These are phyloP conservation scores for Spheniscus humboldti DNA, from an alignment of 2,797 vertebrate genomes.

Conservation along the genomic window DNA sequence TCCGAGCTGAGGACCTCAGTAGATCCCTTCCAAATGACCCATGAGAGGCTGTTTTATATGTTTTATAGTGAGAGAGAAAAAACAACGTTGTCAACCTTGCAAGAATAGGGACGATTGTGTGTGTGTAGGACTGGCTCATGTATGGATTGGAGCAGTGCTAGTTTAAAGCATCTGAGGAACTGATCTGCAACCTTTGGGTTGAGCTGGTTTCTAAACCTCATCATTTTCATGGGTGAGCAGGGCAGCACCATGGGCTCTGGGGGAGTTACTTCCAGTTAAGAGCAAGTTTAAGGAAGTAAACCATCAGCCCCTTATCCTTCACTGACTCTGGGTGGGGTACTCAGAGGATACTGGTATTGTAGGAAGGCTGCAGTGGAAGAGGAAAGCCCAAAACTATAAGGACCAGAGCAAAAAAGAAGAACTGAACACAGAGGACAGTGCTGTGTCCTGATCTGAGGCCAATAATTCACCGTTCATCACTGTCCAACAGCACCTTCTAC, in stretches of 20 bases:
- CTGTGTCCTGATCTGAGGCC: not conserved
- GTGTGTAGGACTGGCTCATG: not conserved
- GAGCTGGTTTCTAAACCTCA: not conserved
- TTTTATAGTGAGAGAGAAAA: not conserved
- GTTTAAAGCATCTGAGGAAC: not conserved
- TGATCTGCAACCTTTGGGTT: not conserved
- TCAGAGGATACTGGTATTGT: not conserved
- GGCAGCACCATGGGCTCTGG: not conserved
- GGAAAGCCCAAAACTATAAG: not conserved
- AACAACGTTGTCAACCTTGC: not conserved
- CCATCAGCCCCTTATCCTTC: not conserved
- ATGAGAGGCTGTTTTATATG: accelerated
- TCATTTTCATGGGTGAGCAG: not conserved
- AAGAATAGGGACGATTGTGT: not conserved
- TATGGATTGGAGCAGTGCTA: not conserved
- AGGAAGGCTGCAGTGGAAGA: not conserved
- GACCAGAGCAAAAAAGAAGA: not conserved
- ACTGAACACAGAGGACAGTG: not conserved
- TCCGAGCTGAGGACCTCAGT: not conserved
- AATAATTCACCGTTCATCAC: not conserved
- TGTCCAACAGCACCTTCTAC: not conserved
- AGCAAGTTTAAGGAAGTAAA: not conserved
- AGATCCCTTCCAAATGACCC: not conserved
- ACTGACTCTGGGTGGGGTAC: too few species aligned
- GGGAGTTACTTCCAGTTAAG: not conserved